Base-by-base conservation (phyloP, 1,140 invertebrate genomes). In the Drosophila ogumai region DNA sequence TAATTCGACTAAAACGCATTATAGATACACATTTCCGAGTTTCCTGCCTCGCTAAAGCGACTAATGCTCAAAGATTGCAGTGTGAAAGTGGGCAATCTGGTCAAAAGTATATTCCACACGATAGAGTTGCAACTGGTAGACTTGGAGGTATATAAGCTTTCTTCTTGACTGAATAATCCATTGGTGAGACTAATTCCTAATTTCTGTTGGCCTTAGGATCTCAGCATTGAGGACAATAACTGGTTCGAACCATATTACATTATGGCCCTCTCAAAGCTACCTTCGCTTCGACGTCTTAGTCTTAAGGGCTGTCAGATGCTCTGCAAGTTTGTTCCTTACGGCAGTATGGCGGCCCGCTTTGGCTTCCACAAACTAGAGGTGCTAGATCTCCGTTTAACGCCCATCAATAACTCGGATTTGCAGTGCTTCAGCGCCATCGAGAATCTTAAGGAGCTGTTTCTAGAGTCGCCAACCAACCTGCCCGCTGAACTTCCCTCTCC, bases 251-350 rank as follows among this genome's bases (percentile, higher is more conserved):
- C 95, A 0, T 95, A 96, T 77, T 94, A 95, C 13, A 91, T 96
- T 9, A 92, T 97, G 88, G 94, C 95, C 25, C 93, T 96, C 2
- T 96, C 95, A 82, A 96, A 96, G 93, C 91, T 96, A 77, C 92
- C 93, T 5, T 90, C 93, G 28, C 92, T 97, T 6, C 93, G 93
- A 36, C 93, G 94, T 57, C 92, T 97, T 3, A 92, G 93, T 74
- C 78, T 96, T 32, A 92, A 94, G 67, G 94, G 95, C 7, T 96
- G 96, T 90, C 86, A 92, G 50, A 93, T 94, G 60, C 91, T 97
- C 57, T 94, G 94, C 22, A 95, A 96, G 84, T 96, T 95, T 88
- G 94, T 96, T 15, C 95, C 96, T 0, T 97, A 97, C 91, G 94
- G 95, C 15, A 96, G 95, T 80, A 94, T 97, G 43, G 95, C 96